phyloP scores from a whole-genome alignment of 2,113 vertebrate species.

The Tichodroma muraria region DNA sequence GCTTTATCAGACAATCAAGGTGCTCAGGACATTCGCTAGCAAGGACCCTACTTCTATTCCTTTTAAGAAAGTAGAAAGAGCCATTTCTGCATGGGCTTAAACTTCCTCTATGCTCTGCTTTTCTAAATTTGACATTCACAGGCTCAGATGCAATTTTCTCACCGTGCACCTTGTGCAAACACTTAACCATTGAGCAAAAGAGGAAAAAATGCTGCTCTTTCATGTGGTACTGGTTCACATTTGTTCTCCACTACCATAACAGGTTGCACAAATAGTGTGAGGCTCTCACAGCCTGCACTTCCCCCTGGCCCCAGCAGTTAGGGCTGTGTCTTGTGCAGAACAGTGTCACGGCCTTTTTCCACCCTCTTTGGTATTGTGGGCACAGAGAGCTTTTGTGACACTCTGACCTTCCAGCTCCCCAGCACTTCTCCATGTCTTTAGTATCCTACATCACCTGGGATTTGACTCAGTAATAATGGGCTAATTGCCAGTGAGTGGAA shows the following conservation, averaged over 20 bases:
- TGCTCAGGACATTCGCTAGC: not conserved
- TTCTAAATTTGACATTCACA: not conserved
- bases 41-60: not conserved
- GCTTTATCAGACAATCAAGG: not conserved
- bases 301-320: not conserved
- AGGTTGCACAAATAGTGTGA: not conserved
- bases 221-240: not conserved
- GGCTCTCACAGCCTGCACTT: not conserved
- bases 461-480: not conserved
- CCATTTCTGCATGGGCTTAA: not conserved
- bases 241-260: not conserved
- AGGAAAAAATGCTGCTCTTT: not conserved
- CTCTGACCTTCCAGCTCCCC: not conserved
- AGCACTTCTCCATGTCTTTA: rapidly evolving
- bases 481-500: not conserved
- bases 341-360: not conserved
- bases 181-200: not conserved
- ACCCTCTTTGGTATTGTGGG: not conserved
- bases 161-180: not conserved
- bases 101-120: not conserved
- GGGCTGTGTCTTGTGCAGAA: not conserved
- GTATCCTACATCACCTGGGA: not conserved
- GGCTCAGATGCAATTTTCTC: not conserved
- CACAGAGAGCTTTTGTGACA: not conserved
- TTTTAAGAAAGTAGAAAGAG: not conserved